Evolutionary conservation across 2,113 vertebrate species (phyloP).

Genomic region (Platichthys stellatus): DNA sequence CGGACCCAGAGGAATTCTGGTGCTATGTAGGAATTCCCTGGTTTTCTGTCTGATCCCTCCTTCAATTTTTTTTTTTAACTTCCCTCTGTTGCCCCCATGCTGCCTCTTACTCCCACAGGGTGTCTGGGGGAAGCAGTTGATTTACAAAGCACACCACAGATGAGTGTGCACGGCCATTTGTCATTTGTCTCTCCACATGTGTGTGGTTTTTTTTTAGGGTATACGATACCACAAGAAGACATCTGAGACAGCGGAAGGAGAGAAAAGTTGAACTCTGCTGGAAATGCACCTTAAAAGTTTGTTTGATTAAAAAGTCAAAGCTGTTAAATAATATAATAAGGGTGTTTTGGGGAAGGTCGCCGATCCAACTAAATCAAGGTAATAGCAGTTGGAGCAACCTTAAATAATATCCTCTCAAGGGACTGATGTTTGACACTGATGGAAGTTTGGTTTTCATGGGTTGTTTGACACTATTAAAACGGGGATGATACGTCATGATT

Average conservation of each 20-base stretch:
- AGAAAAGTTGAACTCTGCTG: not conserved
- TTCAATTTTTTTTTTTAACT: constrained; percentile 19
- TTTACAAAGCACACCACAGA: constrained; percentile 29
- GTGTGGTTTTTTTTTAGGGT: not conserved
- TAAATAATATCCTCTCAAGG: too few species aligned
- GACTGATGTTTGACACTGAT: too few species aligned
- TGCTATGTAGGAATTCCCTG: constrained; percentile 36
- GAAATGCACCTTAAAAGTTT: not conserved
- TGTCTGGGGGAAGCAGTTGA: constrained; percentile 11
- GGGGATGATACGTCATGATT: too few species aligned
- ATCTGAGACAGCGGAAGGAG: not conserved
- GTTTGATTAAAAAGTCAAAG: not conserved
- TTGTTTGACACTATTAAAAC: too few species aligned
- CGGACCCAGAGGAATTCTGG: constrained; percentile 28
- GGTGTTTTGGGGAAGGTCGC: too few species aligned
- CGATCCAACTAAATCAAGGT: too few species aligned
- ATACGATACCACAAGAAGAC: not conserved
- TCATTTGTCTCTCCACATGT: not conserved
- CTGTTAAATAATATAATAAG: too few species aligned
- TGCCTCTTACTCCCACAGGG: constrained; percentile 19
- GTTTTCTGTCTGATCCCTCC: constrained; percentile 17
- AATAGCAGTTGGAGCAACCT: too few species aligned
- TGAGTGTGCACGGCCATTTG: not conserved
- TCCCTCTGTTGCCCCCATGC: constrained; percentile 22
- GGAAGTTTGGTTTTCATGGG: too few species aligned